phyloP scores from a whole-genome alignment of 1,140 invertebrate species.

The Hyles vespertilio region DNA sequence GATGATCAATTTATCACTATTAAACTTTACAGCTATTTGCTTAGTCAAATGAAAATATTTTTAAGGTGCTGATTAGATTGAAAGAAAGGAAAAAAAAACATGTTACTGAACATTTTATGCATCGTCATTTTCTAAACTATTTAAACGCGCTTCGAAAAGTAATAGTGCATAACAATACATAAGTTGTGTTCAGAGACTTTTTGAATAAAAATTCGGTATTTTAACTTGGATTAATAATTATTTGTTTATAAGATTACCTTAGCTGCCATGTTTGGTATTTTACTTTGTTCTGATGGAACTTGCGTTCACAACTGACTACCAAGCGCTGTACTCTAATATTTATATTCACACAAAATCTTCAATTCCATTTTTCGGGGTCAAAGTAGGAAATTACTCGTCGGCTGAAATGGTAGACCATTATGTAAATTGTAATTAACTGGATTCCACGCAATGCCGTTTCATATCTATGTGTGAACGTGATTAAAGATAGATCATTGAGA shows the following conservation, averaged over 20 bases:
- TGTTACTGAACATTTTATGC: neutral
- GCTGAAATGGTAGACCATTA: conserved; percentile 20
- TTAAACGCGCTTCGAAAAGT: neutral
- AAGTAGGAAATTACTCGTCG: conserved; percentile 25
- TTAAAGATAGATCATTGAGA: neutral
- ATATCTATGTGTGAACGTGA: neutral
- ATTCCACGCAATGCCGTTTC: conserved; percentile 3
- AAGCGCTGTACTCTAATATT: conserved; percentile 21
- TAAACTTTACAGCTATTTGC: too few relatives aligned
- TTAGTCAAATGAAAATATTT: too few relatives aligned
- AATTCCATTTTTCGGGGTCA: conserved; percentile 36
- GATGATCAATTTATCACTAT: too few relatives aligned
- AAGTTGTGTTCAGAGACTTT: too few relatives aligned
- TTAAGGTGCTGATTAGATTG: too few relatives aligned
- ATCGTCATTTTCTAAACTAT: neutral
- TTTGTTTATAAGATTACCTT: conserved; percentile 36
- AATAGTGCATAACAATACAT: too few relatives aligned
- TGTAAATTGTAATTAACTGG: conserved; percentile 12
- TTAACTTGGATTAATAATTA: neutral
- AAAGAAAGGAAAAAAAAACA: neutral
- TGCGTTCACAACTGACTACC: conserved; percentile 30
- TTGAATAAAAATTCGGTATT: too few relatives aligned
- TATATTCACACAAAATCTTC: conserved; percentile 30
- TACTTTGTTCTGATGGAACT: neutral
- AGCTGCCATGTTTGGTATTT: conserved; percentile 42